Evolutionary conservation across 2,888 invertebrate genomes (phyloP).

Genomic region (Poecilobothrus nobilitatus): DNA sequence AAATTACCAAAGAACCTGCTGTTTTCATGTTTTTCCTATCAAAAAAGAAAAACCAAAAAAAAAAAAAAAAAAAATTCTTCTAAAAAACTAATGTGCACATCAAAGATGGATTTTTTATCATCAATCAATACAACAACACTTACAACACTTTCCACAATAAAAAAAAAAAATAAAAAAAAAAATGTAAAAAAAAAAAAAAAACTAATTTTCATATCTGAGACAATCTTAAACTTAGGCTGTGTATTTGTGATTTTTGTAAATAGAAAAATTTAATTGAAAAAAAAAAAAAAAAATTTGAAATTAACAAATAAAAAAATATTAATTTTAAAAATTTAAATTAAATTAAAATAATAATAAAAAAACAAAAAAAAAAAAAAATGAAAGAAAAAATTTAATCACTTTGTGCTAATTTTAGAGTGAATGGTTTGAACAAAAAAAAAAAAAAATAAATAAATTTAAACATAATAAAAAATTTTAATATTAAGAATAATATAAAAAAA

Average conservation of each 20-base stretch:
- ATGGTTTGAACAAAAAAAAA: neutral
- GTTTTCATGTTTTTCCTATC: too few relatives aligned
- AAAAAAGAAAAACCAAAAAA: neutral
- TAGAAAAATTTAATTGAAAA: neutral
- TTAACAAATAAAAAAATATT: neutral
- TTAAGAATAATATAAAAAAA: neutral
- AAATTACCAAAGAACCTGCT: too few relatives aligned
- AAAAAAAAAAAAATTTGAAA: neutral
- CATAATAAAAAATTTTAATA: too few relatives aligned
- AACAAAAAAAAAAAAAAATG: too few relatives aligned
- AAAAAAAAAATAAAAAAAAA: neutral
- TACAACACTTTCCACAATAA: neutral
- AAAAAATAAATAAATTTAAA: neutral
- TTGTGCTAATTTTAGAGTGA: slow-evolving; percentile 4
- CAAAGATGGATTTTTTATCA: too few relatives aligned
- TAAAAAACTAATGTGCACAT: too few relatives aligned
- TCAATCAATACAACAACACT: too few relatives aligned
- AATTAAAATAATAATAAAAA: too few relatives aligned
- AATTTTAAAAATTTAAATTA: neutral
- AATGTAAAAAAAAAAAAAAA: neutral
- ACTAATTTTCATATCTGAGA: neutral
- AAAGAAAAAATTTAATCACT: slow-evolving; percentile 4
- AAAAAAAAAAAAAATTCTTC: neutral
- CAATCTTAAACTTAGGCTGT: slow-evolving; percentile 6
- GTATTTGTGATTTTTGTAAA: slow-evolving; percentile 6